Percentiles rank a stretch among this genome's conserved stretches.
Conservation (phyloP, 2,888 invertebrate genomes). For the Coelogynopora nodosa region DNA sequence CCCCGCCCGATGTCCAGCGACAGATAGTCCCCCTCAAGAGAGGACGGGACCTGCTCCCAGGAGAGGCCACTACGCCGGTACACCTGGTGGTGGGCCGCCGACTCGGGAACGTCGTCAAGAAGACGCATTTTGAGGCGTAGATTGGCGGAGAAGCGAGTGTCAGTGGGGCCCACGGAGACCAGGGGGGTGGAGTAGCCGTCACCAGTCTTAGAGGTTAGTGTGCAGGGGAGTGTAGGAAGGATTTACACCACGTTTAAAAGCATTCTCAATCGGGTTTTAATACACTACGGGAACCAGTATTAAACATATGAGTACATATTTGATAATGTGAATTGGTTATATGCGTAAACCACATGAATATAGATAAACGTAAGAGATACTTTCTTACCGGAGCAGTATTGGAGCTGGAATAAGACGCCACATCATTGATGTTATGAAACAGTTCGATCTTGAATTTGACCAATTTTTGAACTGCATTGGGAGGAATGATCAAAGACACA, state of each 20-base stretch:
- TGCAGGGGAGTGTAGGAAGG: too few species aligned
- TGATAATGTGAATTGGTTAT: too few species aligned
- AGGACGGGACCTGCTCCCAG: not conserved
- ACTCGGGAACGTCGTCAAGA: not conserved
- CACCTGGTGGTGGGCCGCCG: not conserved
- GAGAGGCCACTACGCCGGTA: not conserved
- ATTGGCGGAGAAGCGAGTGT: not conserved
- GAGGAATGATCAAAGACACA: not conserved
- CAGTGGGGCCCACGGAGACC: not conserved
- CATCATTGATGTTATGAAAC: not conserved
- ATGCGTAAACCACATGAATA: too few species aligned
- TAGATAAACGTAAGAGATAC: too few species aligned
- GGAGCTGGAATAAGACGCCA: too few species aligned
- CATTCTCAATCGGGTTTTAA: too few species aligned
- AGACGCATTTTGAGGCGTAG: not conserved
- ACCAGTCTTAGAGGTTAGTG: too few species aligned
- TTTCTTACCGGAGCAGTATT: too few species aligned
- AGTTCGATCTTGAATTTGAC: not conserved
- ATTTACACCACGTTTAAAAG: too few species aligned
- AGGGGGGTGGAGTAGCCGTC: not conserved
- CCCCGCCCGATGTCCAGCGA: not conserved
- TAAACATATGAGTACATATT: too few species aligned
- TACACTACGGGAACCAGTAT: too few species aligned
- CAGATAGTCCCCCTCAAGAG: not conserved
- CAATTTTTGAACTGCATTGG: not conserved